Base-by-base conservation (phyloP, 1,140 invertebrate species). In the Heliothis subflexa region DNA sequence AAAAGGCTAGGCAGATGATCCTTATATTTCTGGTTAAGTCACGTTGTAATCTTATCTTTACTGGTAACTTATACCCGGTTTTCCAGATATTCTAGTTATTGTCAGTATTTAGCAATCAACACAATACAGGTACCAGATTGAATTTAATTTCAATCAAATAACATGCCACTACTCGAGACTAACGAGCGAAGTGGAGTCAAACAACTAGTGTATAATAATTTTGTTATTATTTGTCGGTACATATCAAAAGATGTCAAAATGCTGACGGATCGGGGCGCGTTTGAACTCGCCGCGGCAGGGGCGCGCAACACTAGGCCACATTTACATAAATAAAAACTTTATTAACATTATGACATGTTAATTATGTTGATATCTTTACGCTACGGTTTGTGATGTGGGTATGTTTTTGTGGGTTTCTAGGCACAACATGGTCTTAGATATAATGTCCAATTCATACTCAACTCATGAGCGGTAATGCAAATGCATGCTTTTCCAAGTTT, bases 201-300 rank as follows among this genome's bases (percentile, higher is more conserved):
- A 77, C 61, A 77, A 68, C 61, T 66, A 77, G 74, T 71, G 50
- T 72, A 64, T 52, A 57, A 68, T 76, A 77, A 66, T 57, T 82
- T 33, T 73, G 90, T 89, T 90, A 89, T 88, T 90, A 92, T 88
- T 89, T 88, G 92, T 92, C 91, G 91, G 92, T 88, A 82, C 84
- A 89, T 86, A 90, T 93, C 88, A 93, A 93, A 93, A 87, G 92
- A 92, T 87, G 90, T 93, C 92, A 92, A 91, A 91, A 89, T 87
- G 83, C 85, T 93, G 91, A 93, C 89, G 87, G 89, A 89, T 87
- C 84, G 68, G 68, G 82, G 81, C 73, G 73, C 50, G 81, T 91
- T 91, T 92, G 89, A 86, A 85, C 76, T 79, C 14, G 86, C 89
- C 86, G 91, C 86, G 81, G 78, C 88, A 89, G 88, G 83, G 88